Base-by-base conservation (phyloP, 1,140 invertebrate species). In the Lanistes nyassanus region DNA sequence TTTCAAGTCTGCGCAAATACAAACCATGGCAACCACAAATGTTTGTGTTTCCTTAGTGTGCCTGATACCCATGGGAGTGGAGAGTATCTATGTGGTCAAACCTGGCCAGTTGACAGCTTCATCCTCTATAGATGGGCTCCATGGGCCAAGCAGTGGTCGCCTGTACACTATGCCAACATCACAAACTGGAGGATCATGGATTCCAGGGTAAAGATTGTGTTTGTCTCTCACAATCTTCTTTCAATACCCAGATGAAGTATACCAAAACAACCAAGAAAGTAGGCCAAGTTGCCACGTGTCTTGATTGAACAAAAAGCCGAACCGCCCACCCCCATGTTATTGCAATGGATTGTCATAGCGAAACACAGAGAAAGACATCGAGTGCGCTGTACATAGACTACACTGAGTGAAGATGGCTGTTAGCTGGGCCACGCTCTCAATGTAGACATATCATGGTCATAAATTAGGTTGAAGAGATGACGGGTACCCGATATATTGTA, bases 1-100 rank as follows among this genome's bases (percentile, higher is more conserved):
- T n/a, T n/a, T n/a, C n/a, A n/a, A n/a, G n/a, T 92, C 77, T 88
- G 96, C 23, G 82, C 77, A 69, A 82, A 82, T 78, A 85, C 83
- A 47, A 79, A 70, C 16, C 80, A 85, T 66, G 83, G 83, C 34
- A 60, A 70, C n/a, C 37, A 75, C 66, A 84, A n/a, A n/a, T n/a
- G n/a, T n/a, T n/a, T n/a, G n/a, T n/a, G n/a, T n/a, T n/a, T n/a
- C n/a, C n/a, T n/a, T n/a, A 84, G 83, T 82, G 3, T 84, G 83
- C 68, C 58, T 82, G 42, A 65, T 77, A 26, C 76, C 79, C 1
- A 84, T 84, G 83, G 83, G 81, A 16, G 23, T 84, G 21, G 75
- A 79, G 42, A 79, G 75, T 53, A 64, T 55, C 1, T 79, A 82
- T 37, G 72, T 84, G 19, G 77, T 84, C 26, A 75, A 37, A 21